phyloP scores from a whole-genome alignment of 2,888 invertebrate species.

The Pterostichus madidus region DNA sequence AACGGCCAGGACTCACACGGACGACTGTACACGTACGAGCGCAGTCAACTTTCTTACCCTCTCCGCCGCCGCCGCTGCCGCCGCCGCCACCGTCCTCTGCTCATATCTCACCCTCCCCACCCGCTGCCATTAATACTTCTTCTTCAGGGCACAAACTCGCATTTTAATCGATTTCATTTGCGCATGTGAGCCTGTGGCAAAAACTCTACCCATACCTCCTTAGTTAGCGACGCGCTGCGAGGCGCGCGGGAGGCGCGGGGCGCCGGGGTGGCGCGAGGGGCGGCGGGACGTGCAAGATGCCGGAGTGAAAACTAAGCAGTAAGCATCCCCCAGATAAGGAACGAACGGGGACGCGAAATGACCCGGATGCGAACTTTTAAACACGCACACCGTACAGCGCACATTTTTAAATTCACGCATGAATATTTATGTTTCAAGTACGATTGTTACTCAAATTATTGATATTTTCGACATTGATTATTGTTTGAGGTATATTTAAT shows the following conservation, averaged over 20 bases:
- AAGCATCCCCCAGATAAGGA: slow-evolving; percentile 69
- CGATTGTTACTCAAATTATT: not conserved
- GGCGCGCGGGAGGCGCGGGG: slow-evolving; percentile 74
- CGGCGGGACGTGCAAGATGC: slow-evolving; percentile 72
- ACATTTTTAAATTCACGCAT: not conserved
- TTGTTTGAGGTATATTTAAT: no score
- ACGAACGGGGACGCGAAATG: slow-evolving; percentile 60
- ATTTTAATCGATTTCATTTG: slow-evolving; percentile 86
- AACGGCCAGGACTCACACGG: slow-evolving; percentile 75
- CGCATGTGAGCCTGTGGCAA: slow-evolving; percentile 82
- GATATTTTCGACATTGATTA: not conserved
- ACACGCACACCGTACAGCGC: not conserved
- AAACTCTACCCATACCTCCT: slow-evolving; percentile 74
- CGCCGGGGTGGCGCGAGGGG: slow-evolving; percentile 71
- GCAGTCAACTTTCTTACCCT: slow-evolving; percentile 76
- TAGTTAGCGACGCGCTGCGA: slow-evolving; percentile 67
- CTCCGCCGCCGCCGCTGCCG: slow-evolving; percentile 68
- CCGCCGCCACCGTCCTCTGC: slow-evolving; percentile 68
- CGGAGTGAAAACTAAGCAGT: slow-evolving; percentile 73
- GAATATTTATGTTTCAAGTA: not conserved
- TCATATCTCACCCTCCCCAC: slow-evolving; percentile 71
- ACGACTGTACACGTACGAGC: slow-evolving; percentile 77
- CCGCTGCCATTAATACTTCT: slow-evolving; percentile 78
- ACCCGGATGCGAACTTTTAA: slow-evolving; percentile 23
- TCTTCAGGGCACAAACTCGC: slow-evolving; percentile 82